phyloP scores from a whole-genome alignment of 37 sponge, comb jelly and placozoan species.

The Agelas oroides region DNA sequence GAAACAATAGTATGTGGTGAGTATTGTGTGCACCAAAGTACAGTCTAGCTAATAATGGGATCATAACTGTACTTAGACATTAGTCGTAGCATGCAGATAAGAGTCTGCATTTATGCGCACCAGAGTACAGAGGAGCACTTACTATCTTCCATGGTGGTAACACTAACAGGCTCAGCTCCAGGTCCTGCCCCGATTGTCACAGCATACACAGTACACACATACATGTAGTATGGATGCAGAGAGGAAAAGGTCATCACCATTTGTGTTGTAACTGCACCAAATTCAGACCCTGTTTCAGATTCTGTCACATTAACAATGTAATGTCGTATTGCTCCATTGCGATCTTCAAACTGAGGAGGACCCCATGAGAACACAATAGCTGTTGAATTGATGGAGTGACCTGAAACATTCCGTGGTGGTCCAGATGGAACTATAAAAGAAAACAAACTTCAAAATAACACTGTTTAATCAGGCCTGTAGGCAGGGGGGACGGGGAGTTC shows the following conservation, averaged over 20 bases:
- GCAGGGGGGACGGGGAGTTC: no score
- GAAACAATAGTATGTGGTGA: no score
- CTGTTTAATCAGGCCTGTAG: no score
- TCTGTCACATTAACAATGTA: constrained; percentile 27
- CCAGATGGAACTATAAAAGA: not conserved
- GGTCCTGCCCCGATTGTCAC: constrained; percentile 32
- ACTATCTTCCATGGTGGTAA: no score
- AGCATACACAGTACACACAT: constrained; percentile 14
- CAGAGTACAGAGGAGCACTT: not conserved
- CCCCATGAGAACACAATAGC: constrained; percentile 15
- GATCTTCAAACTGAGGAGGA: constrained; percentile 16
- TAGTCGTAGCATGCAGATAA: no score
- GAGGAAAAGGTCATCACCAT: not conserved
- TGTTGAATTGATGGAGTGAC: not conserved
- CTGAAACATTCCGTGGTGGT: no score
- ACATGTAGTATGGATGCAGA: constrained; percentile 48
- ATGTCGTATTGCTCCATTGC: constrained; percentile 25
- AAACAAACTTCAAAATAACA: not conserved
- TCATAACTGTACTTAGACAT: no score
- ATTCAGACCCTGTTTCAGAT: constrained; percentile 17
- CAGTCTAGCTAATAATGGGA: no score
- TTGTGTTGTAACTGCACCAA: not conserved
- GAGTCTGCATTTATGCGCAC: not conserved
- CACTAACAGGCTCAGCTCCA: not conserved
- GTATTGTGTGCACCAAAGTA: no score